Base-by-base conservation (phyloP, 1,140 invertebrate genomes). In the Drosophila erecta region DNA sequence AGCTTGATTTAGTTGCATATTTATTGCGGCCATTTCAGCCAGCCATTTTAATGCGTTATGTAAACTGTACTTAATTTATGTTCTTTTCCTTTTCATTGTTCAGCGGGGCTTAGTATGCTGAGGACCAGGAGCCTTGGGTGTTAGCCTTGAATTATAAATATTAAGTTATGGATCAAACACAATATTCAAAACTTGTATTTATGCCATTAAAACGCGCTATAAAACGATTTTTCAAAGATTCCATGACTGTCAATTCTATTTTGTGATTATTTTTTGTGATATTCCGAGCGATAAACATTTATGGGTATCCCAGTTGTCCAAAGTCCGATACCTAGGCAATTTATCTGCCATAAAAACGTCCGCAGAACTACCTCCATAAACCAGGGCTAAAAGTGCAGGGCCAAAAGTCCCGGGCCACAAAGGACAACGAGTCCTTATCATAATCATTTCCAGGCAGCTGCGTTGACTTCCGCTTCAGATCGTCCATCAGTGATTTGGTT, bases 1-100 rank as follows among this genome's bases (percentile, higher is more conserved):
- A 87, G 84, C 84, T 76, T 87, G 84, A 87, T 87, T 87, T 87
- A 87, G 84, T 87, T 87, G 72, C 84, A 89, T 84, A 89, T 87
- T 87, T 87, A 87, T 87, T 86, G 81, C 86, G 64, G 43, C 74
- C 55, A 71, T 51, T 72, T 27, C 24, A 38, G 41, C 37, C 40
- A 44, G 49, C 60, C 83, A 87, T 87, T 79, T 79, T 79, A 86
- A 87, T 86, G 83, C 81, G 65, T 86, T 79, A 87, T 86, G 83
- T 69, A 87, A 87, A 87, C 81, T 67, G 78, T 78, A 47, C 24
- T 40, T 56, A 69, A 70, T 70, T 70, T 70, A 70, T 70, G 64
- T 37, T 56, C 44, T 43, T 15, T 15, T 14, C 4, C 12, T 12
- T 27, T 33, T 73, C 67, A 3, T 30, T 20, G 37, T 17, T 15